Percentiles rank a stretch among this genome's conserved stretches.
phyloP scores from a whole-genome alignment of 1,140 invertebrate genomes.

The Caenorhabditis remanei region DNA sequence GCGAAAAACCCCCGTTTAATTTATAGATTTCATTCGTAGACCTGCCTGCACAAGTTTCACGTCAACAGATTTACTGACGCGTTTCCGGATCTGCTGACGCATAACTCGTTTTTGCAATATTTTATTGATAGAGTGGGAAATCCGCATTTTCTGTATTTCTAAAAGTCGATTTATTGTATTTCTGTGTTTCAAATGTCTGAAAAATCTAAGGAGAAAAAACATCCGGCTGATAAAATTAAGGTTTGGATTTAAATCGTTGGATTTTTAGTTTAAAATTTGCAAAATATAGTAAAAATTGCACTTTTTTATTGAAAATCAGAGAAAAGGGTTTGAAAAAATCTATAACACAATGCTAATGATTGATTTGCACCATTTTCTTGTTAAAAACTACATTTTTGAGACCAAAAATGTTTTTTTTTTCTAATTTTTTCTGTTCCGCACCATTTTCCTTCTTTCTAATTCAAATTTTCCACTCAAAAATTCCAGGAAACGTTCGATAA shows the following conservation, averaged over 20 bases:
- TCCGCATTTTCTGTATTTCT: background rate
- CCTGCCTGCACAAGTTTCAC: background rate
- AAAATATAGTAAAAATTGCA: too few relatives aligned
- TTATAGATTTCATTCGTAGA: too few relatives aligned
- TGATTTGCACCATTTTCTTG: too few relatives aligned
- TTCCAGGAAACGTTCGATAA: slow-evolving; percentile 39
- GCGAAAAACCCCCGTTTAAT: too few relatives aligned
- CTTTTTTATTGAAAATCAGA: too few relatives aligned
- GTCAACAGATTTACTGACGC: background rate
- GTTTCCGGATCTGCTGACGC: background rate
- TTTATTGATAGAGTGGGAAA: background rate
- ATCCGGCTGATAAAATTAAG: slow-evolving; percentile 1
- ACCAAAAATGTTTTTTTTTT: background rate
- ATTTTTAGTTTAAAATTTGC: too few relatives aligned
- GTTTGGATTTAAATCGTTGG: background rate
- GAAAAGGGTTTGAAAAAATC: too few relatives aligned
- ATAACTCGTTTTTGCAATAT: background rate
- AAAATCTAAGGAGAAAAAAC: background rate
- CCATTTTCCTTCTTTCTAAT: too few relatives aligned
- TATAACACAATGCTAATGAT: too few relatives aligned
- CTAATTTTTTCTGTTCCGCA: background rate
- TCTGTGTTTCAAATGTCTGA: background rate
- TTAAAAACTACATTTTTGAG: too few relatives aligned
- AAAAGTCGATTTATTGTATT: background rate
- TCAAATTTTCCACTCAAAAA: background rate